Evolutionary conservation across 2,113 vertebrate genomes (phyloP), one percentile per base, ranked within the genome.

Genomic region (Vombatus ursinus): DNA sequence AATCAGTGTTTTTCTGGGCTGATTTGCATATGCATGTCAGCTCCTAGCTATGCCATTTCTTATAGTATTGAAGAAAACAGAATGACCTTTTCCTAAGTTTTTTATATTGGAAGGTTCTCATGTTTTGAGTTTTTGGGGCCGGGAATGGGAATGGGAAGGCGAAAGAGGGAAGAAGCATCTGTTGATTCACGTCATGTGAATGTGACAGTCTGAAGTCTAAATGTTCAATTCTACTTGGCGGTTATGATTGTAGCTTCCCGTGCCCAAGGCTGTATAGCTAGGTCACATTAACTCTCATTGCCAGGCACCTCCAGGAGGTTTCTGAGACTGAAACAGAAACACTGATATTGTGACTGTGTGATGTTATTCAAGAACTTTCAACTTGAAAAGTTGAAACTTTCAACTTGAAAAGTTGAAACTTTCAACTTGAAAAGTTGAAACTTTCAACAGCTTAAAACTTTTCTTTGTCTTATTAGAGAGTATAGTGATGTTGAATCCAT

Each of bases 71-170:
- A 97, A 96, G 96, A 97, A 98, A 98, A 98, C 97, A 98, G 97
- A 98, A 96, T 98, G 97, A 98, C 98, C 98, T 98, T 98, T 99
- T 98, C 93, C 96, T 92, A 97, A 97, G 96, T 98, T 98, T 97
- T 98, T 97, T 97, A 96, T 97, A 92, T 95, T 96, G 95, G 96
- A 98, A 96, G 96, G 84, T 95, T 97, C 96, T 97, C 91, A 94
- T 31, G 57, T 96, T 98, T 97, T 97, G 96, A 96, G 90, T 97
- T 98, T 97, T 95, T 95, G 97, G 96, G 96, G 97, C 37, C n/a
- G 77, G 47, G 77, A 93, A 93, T 54, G 93, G 93, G 93, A 50
- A 61, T 52, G 92, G 96, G 89, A 44, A 84, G n/a, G 25, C 77
- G n/a, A 91, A 61, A 92, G 77, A 95, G 97, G 92, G 93, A 94